These are phyloP conservation scores for Rhynchomys soricoides DNA, from an alignment of 2,113 vertebrate species.

Conservation along the genomic window DNA sequence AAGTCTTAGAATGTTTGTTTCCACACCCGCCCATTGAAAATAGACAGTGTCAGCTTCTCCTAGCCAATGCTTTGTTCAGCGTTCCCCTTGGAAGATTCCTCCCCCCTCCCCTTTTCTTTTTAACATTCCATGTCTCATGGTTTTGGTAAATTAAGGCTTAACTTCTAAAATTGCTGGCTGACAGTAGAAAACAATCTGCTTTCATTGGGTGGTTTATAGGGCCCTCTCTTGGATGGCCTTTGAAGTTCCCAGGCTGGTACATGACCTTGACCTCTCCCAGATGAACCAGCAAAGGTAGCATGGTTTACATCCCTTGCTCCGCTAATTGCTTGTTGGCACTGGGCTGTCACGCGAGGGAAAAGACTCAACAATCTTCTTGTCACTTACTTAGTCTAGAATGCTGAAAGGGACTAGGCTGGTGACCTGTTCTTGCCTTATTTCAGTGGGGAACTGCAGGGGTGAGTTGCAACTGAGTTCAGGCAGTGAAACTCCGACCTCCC, in stretches of 20 bases:
- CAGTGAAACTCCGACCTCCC: neutral
- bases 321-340: too few species aligned
- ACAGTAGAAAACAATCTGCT: neutral
- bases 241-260: neutral
- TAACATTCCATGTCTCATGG: neutral
- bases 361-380: neutral
- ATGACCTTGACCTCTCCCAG: neutral
- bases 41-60: neutral
- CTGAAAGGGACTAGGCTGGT: neutral
- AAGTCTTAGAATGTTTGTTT: neutral
- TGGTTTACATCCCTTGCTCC: neutral
- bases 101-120: neutral
- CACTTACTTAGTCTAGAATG: neutral
- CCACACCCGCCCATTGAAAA: neutral
- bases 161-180: neutral
- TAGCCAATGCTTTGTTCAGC: neutral
- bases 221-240: conserved; percentile 79
- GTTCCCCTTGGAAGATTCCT: neutral
- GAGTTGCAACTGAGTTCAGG: neutral
- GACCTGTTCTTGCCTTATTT: neutral
- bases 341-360: neutral
- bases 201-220: conserved; percentile 53
- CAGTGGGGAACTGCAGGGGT: neutral
- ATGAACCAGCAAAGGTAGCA: neutral
- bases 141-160: neutral